Percentiles rank a stretch among this genome's conserved stretches.
Evolutionary conservation across 2,797 vertebrate genomes (phyloP).

Genomic region (Semaprochilodus insignis): DNA sequence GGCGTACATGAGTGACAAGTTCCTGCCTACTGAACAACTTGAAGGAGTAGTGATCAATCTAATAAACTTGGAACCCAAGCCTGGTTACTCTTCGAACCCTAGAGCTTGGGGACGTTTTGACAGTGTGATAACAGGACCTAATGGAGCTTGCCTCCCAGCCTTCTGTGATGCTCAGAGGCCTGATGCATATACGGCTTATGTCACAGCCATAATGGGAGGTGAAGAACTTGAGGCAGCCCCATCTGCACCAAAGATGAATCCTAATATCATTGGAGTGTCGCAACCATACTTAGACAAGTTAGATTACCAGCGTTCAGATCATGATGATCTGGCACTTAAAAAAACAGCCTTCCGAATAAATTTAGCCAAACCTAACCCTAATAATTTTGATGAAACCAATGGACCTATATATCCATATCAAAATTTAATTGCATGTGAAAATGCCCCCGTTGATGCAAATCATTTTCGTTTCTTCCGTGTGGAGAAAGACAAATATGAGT

Average conservation of each 20-base stretch:
- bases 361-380: conserved; percentile 90
- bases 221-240: conserved; percentile 95
- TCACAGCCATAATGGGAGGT: conserved; percentile 91
- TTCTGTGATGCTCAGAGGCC: conserved; percentile 87
- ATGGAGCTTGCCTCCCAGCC: conserved; percentile 94
- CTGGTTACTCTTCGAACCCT: conserved; percentile 90
- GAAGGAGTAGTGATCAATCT: conserved; percentile 92
- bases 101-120: conserved; percentile 97
- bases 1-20: conserved; percentile 94
- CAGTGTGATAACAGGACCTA: conserved; percentile 90
- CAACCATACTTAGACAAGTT: conserved; percentile 92
- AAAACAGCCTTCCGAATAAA: conserved; percentile 94
- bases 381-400: conserved; percentile 85
- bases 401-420: conserved; percentile 94
- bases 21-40: conserved; percentile 88
- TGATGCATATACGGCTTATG: conserved; percentile 91
- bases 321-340: conserved; percentile 87
- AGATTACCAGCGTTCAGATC: conserved; percentile 90
- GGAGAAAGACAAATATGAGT: conserved; percentile 95
- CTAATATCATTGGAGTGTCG: conserved; percentile 87
- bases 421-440: conserved; percentile 87
- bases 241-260: conserved; percentile 87
- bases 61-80: conserved; percentile 92
- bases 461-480: conserved; percentile 96
- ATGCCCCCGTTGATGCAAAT: conserved; percentile 83